Evolutionary conservation across 2,888 invertebrate species (phyloP).

Genomic region (Ypsolopha sequella): DNA sequence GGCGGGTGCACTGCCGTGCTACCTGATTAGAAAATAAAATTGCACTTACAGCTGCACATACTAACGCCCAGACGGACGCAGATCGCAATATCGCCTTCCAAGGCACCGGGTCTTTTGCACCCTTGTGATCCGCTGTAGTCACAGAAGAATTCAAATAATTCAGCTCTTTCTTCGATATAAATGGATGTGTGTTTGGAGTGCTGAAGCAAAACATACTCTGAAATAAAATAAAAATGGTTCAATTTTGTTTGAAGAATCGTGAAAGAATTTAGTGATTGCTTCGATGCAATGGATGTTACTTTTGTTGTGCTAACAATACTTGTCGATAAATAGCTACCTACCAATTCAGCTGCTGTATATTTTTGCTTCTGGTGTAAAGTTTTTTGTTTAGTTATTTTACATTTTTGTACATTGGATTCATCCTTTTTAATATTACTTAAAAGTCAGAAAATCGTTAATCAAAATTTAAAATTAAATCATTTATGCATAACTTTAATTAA

Average conservation of each 20-base stretch:
- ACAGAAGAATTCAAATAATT: conserved; percentile 68
- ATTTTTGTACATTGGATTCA: too few relatives aligned
- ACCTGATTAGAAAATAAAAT: too few relatives aligned
- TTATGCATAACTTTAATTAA: too few relatives aligned
- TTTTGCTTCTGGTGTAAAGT: not conserved
- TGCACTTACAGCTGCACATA: conserved; percentile 74
- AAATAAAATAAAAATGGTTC: conserved; percentile 7
- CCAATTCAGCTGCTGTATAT: not conserved
- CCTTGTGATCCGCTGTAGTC: conserved; percentile 53
- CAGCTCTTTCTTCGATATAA: conserved; percentile 65
- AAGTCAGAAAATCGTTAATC: too few relatives aligned
- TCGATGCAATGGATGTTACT: too few relatives aligned
- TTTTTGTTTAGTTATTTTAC: not conserved
- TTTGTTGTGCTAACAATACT: not conserved
- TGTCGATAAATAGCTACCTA: not conserved
- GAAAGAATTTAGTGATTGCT: too few relatives aligned
- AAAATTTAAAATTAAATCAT: too few relatives aligned
- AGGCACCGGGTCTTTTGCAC: conserved; percentile 71
- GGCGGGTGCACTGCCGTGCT: too few relatives aligned
- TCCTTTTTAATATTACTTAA: too few relatives aligned
- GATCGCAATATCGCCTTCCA: conserved; percentile 78
- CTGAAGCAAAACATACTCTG: conserved; percentile 64
- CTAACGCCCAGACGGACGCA: conserved; percentile 78
- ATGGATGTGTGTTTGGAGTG: conserved; percentile 64
- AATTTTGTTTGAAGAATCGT: not conserved